Base-by-base conservation (phyloP, 2,113 vertebrate genomes). In the Odontesthes bonariensis region DNA sequence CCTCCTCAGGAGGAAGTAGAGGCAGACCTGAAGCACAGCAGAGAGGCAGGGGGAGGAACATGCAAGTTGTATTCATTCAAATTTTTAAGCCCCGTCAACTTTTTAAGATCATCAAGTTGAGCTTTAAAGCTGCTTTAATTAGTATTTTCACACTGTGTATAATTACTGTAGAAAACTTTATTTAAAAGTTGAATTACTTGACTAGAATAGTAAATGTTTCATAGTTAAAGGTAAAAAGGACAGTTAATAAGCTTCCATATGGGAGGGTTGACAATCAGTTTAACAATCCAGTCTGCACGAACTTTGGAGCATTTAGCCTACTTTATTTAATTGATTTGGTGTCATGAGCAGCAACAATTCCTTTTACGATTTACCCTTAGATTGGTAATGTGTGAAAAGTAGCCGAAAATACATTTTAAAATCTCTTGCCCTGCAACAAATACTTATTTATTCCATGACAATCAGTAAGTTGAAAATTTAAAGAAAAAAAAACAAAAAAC, bases 401-500 rank as follows among this genome's bases (percentile, higher is more conserved):
- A 69, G 53, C 53, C 20, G 12, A 10, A 33, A 17, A 68, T 31
- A 55, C 6, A 7, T n/a, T 11, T 19, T 58, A 11, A n/a, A 13
- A 32, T 57, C 19, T 54, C 52, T 68, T 44, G 52, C 52, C 31
- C 65, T n/a, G 17, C 16, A 0, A 0, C 52, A 20, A 7, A n/a
- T 8, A 49, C 7, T 5, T 47, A 47, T 16, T 16, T 17, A 16
- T 47, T 1, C 14, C 16, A 47, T 10, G 44, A 16, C 17, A 49
- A n/a, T 49, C 17, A 49, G 17, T n/a, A 54, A 53, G 13, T 53
- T 20, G 33, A 67, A 40, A 31, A 49, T 49, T 6, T 19, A 42
- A 11, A 35, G 23, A 83, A 77, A 35, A 57, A 46, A 12, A 13
- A 9, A 44, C 61, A 61, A 53, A 61, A 54, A 64, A 16, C 44